Conservation (phyloP, 1,140 invertebrate genomes). For the Procambarus virginalis region DNA sequence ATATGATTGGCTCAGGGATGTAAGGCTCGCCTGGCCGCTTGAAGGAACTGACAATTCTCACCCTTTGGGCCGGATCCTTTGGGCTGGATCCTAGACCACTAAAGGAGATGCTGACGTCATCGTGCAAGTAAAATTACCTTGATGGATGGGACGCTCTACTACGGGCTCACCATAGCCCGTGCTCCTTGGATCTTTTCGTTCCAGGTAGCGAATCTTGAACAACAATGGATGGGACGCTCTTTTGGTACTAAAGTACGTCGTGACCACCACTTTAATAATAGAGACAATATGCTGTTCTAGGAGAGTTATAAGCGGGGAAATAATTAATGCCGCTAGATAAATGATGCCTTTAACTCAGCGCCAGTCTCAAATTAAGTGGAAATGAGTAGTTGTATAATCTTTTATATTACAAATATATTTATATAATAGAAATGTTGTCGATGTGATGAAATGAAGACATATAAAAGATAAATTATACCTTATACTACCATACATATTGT, state of each 20-base stretch:
- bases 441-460: too few relatives aligned
- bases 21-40: not conserved
- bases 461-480: too few relatives aligned
- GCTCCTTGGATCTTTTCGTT: too few relatives aligned
- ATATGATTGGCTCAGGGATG: constrained; percentile 1
- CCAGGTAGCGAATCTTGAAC: too few relatives aligned
- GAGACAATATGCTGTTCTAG: not conserved
- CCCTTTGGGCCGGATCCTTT: not conserved
- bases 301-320: not conserved
- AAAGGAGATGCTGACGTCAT: not conserved
- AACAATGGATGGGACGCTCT: too few relatives aligned
- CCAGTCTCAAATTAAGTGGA: not conserved
- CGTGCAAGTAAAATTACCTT: not conserved
- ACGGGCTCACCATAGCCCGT: too few relatives aligned
- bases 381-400: not conserved
- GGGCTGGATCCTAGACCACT: not conserved
- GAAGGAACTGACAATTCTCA: not conserved
- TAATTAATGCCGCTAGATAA: not conserved
- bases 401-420: not conserved
- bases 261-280: not conserved
- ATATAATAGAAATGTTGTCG: not conserved
- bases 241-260: not conserved
- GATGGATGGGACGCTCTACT: not conserved
- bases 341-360: not conserved
- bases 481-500: too few relatives aligned